Conservation (phyloP, 2,888 invertebrate genomes). For the Arctia plantaginis region DNA sequence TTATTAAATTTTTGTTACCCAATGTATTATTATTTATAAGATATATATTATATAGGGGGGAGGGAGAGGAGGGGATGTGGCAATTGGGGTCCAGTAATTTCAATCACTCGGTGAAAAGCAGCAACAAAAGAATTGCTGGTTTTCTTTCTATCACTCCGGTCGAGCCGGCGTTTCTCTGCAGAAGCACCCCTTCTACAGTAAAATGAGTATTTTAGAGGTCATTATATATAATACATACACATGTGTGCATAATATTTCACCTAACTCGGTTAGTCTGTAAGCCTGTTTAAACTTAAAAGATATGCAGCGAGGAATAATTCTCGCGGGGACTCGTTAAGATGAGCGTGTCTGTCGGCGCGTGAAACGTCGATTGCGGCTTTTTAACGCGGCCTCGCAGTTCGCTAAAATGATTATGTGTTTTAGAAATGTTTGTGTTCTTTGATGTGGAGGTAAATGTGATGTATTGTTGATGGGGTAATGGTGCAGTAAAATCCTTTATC, state of each 20-base stretch:
- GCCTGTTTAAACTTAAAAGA: conserved; percentile 29
- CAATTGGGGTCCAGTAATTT: no score
- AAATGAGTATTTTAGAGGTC: no score
- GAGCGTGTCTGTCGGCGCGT: conserved; percentile 54
- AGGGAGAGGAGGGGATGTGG: no score
- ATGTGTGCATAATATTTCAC: not conserved
- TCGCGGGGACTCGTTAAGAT: conserved; percentile 61
- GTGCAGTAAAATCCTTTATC: not conserved
- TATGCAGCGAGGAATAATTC: conserved; percentile 58
- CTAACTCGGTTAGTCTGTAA: conserved; percentile 17
- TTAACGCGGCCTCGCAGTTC: conserved; percentile 26
- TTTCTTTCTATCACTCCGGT: no score
- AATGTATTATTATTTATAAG: no score
- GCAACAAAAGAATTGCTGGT: no score
- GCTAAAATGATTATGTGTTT: conserved; percentile 41
- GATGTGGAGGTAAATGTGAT: conserved; percentile 13
- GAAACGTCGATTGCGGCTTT: conserved; percentile 59
- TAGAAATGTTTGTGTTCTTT: conserved; percentile 34
- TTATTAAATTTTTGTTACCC: no score
- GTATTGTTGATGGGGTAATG: conserved; percentile 6
- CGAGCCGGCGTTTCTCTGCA: no score
- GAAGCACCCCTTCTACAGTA: no score
- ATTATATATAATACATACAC: not conserved
- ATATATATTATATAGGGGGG: no score
- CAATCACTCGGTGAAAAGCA: no score